These are phyloP conservation scores for sheep (Ovis aries) DNA, from an alignment of 2,113 vertebrate genomes.

Conservation along the genomic window DNA sequence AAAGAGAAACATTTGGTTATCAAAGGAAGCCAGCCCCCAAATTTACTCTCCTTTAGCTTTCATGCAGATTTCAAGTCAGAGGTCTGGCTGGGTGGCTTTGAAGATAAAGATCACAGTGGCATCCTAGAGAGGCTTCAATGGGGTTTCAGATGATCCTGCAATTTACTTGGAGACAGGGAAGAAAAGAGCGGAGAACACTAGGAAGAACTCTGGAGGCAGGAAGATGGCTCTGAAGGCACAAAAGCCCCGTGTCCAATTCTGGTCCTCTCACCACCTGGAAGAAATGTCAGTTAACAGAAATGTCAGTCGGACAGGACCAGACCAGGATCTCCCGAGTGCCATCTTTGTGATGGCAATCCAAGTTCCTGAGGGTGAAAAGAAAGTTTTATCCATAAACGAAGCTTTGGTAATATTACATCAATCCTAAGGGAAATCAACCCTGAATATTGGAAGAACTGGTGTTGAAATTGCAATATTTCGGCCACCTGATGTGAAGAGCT, in stretches of 20 bases:
- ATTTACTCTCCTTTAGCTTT: conserved; percentile 42
- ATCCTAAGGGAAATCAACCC: background rate
- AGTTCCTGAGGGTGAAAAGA: fast-evolving
- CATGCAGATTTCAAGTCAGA: conserved; percentile 45
- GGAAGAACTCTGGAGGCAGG: background rate
- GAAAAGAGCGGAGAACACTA: conserved; percentile 20
- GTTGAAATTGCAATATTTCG: background rate
- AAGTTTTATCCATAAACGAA: background rate
- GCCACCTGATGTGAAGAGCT: background rate
- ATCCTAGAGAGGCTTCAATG: background rate
- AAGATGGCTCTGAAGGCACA: background rate
- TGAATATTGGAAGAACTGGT: background rate
- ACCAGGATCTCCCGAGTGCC: background rate
- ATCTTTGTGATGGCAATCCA: background rate
- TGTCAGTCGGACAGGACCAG: background rate
- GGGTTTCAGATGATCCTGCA: conserved; percentile 5
- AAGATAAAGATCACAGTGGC: conserved; percentile 48
- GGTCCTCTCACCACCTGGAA: background rate
- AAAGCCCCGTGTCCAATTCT: background rate
- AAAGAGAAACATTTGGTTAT: conserved; percentile 48
- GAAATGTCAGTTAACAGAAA: background rate
- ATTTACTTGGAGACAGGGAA: background rate
- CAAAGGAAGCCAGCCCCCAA: conserved; percentile 54
- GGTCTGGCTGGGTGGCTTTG: conserved; percentile 30
- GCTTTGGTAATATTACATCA: background rate